Percentiles rank a stretch among this genome's conserved stretches.
phyloP scores from a whole-genome alignment of 2,113 vertebrate species.

The Mugil cephalus region DNA sequence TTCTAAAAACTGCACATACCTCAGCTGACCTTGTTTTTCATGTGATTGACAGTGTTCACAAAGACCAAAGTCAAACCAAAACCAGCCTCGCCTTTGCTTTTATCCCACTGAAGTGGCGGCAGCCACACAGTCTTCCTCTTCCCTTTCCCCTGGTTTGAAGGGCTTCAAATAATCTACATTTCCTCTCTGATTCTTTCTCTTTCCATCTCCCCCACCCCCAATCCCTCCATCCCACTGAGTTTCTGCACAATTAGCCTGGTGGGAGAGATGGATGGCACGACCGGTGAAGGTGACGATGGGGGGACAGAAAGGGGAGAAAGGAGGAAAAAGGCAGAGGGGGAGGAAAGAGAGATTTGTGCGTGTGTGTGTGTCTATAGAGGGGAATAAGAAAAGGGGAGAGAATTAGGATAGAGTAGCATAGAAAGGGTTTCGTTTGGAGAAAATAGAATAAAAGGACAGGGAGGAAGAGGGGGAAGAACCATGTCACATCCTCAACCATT shows the following conservation, averaged over 20 bases:
- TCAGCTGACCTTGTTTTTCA: neutral
- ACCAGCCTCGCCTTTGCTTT: slow-evolving; percentile 3
- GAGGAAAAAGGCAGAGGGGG: slow-evolving; percentile 31
- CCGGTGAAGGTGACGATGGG: slow-evolving; percentile 73
- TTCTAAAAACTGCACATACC: slow-evolving; percentile 1
- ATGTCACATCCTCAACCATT: neutral
- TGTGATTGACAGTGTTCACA: slow-evolving; percentile 9
- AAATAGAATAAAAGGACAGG: neutral
- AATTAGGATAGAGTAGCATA: neutral
- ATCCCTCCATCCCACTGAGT: slow-evolving; percentile 58
- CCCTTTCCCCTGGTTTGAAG: neutral
- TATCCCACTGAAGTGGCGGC: neutral
- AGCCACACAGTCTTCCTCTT: neutral
- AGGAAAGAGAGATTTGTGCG: slow-evolving; percentile 35
- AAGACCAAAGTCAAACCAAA: slow-evolving; percentile 22
- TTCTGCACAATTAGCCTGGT: slow-evolving; percentile 77
- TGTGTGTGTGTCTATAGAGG: neutral
- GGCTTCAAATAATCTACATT: slow-evolving; percentile 12
- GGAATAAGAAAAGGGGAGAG: neutral
- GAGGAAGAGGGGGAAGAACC: neutral
- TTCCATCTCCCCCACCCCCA: slow-evolving; percentile 24
- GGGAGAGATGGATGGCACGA: slow-evolving; percentile 74
- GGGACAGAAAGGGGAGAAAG: slow-evolving; percentile 54
- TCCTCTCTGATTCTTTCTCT: slow-evolving; percentile 11
- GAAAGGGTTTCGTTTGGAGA: neutral